Percentiles rank a stretch among this genome's conserved stretches.
Conservation (phyloP, 2,888 invertebrate genomes). For the Siphonodentalium dalli region DNA sequence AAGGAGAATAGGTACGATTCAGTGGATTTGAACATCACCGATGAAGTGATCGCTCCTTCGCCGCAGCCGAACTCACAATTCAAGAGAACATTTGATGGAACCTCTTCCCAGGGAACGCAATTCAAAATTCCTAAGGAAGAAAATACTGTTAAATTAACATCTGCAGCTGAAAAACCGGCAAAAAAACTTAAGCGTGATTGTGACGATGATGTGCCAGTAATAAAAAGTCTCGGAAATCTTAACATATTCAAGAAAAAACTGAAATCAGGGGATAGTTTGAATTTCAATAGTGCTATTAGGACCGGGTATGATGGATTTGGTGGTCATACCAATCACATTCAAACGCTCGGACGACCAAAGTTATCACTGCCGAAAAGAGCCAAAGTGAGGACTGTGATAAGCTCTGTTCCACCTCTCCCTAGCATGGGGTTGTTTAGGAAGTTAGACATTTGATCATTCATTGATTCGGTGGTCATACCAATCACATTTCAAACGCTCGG, state of each 20-base stretch:
- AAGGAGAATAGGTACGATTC: constrained; percentile 12
- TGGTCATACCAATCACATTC: constrained; percentile 45
- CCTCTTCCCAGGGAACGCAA: no score
- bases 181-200: constrained; percentile 28
- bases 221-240: constrained; percentile 27
- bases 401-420: no score
- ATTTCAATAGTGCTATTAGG: constrained; percentile 36
- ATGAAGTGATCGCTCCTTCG: constrained; percentile 28
- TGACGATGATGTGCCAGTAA: constrained; percentile 20
- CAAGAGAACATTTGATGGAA: no score
- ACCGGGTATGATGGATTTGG: constrained; percentile 54
- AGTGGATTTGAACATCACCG: constrained; percentile 28
- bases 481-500: constrained; percentile 38
- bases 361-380: no score
- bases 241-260: constrained; percentile 48
- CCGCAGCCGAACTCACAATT: no score
- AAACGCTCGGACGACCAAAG: constrained; percentile 32
- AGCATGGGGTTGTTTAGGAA: no score
- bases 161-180: constrained; percentile 34
- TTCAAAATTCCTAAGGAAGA: no score
- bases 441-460: no score
- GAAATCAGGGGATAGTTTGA: constrained; percentile 22
- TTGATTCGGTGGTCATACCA: constrained; percentile 51
- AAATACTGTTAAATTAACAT: constrained; percentile 41
- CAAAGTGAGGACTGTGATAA: no score